phyloP scores from a whole-genome alignment of 2,888 invertebrate species.

The Xanthia togata region DNA sequence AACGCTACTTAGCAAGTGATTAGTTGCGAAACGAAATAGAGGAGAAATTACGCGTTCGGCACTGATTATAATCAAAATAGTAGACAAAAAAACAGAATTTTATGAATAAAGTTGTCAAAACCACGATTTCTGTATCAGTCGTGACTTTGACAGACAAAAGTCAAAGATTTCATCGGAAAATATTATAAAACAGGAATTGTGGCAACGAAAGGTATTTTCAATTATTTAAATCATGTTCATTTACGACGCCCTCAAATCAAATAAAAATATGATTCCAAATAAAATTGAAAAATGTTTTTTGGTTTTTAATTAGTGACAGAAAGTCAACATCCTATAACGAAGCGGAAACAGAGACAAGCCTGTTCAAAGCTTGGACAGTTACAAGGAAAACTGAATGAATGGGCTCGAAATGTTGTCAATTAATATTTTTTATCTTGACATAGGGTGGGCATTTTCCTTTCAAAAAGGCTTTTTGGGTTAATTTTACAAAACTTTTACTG shows the following conservation, averaged over 20 bases:
- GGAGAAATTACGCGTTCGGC: too few relatives aligned
- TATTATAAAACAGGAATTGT: not conserved
- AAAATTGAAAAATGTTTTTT: not conserved
- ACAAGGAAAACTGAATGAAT: not conserved
- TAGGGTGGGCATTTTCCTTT: not conserved
- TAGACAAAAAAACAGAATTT: too few relatives aligned
- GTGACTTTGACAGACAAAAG: too few relatives aligned
- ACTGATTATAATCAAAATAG: too few relatives aligned
- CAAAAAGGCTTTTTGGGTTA: not conserved
- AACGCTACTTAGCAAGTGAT: too few relatives aligned
- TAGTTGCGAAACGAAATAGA: too few relatives aligned
- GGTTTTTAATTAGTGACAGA: conserved; percentile 18
- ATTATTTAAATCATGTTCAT: not conserved
- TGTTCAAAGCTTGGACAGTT: not conserved
- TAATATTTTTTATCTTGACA: conserved; percentile 34
- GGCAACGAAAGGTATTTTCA: not conserved
- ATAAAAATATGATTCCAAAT: not conserved
- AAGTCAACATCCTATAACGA: conserved; percentile 2
- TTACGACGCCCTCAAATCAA: conserved; percentile 1
- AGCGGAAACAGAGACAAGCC: conserved; percentile 2
- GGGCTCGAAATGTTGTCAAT: conserved; percentile 20
- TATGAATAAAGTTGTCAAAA: too few relatives aligned
- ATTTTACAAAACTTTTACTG: conserved; percentile 1
- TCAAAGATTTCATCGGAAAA: too few relatives aligned
- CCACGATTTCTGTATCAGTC: too few relatives aligned